These are phyloP conservation scores for Gallinago nigripennis DNA, from an alignment of 2,797 vertebrate genomes.

Conservation along the genomic window DNA sequence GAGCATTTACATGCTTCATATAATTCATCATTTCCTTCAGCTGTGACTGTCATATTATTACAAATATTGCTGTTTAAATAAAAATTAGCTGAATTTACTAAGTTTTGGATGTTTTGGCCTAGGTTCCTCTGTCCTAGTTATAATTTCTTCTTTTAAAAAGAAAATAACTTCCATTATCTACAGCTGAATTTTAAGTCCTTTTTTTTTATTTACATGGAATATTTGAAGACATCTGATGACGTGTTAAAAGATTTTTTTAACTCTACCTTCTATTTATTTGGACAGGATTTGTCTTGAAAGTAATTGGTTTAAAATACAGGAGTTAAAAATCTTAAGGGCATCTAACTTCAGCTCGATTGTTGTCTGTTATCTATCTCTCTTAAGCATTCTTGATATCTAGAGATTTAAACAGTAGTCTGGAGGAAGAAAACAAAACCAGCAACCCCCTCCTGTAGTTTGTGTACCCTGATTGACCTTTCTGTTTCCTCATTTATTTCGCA, in stretches of 20 bases:
- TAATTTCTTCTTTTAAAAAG: not conserved
- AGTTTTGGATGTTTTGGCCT: not conserved
- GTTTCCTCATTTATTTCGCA: constrained; percentile 66
- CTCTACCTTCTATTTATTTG: not conserved
- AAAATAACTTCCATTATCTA: not conserved
- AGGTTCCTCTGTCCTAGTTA: not conserved
- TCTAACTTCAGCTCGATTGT: constrained; percentile 7
- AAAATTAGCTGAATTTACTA: not conserved
- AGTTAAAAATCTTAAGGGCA: constrained; percentile 12
- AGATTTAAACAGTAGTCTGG: constrained; percentile 30
- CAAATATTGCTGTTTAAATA: not conserved
- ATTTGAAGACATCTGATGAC: not conserved
- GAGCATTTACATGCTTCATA: not conserved
- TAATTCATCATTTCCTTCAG: not conserved
- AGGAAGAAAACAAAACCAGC: not conserved
- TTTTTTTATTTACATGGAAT: not conserved
- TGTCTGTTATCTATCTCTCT: constrained; percentile 33
- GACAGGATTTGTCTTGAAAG: not conserved
- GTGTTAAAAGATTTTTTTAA: not conserved
- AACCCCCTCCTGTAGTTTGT: not conserved
- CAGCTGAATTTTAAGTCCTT: not conserved
- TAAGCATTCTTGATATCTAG: constrained; percentile 21
- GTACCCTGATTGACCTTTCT: constrained; percentile 57
- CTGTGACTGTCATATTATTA: not conserved
- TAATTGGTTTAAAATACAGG: constrained; percentile 9